Percentiles rank a stretch among this genome's conserved stretches.
Conservation (phyloP, 1,140 invertebrate species). For the Temnothorax longispinosus region DNA sequence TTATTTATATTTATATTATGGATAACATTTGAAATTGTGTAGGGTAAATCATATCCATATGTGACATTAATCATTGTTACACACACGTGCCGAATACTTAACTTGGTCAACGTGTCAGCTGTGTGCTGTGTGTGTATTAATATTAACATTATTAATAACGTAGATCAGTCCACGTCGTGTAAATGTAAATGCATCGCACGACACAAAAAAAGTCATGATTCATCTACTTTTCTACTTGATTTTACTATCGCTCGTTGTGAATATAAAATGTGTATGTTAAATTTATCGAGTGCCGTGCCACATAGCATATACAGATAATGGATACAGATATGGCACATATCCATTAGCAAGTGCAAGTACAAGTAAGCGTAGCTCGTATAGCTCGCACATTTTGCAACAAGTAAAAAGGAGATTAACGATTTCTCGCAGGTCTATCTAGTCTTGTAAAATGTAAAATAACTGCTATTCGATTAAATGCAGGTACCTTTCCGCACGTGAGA, state of each 20-base stretch:
- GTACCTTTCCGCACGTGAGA: constrained; percentile 57
- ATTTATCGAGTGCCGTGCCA: not conserved
- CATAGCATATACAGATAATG: too few species aligned
- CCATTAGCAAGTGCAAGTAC: not conserved
- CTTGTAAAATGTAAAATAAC: constrained; percentile 22
- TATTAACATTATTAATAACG: not conserved
- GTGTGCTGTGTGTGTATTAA: not conserved
- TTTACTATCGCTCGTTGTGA: not conserved
- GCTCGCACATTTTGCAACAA: not conserved
- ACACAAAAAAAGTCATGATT: not conserved
- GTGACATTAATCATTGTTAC: not conserved
- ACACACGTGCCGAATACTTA: too few species aligned
- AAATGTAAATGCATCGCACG: not conserved
- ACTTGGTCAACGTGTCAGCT: not conserved
- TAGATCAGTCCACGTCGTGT: not conserved
- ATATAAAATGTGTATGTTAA: constrained; percentile 3
- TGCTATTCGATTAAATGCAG: constrained; percentile 70
- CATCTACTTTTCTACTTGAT: not conserved
- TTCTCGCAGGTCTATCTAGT: constrained; percentile 10
- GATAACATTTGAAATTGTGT: too few species aligned
- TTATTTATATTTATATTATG: too few species aligned
- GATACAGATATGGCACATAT: not conserved
- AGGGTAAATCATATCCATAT: too few species aligned
- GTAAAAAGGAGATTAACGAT: not conserved
- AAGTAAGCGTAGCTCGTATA: too few species aligned